A percentile compares a stretch with the other conserved stretches of the same genome.
phyloP scores from a whole-genome alignment of 1,140 invertebrate species.

The Bombus breviceps region DNA sequence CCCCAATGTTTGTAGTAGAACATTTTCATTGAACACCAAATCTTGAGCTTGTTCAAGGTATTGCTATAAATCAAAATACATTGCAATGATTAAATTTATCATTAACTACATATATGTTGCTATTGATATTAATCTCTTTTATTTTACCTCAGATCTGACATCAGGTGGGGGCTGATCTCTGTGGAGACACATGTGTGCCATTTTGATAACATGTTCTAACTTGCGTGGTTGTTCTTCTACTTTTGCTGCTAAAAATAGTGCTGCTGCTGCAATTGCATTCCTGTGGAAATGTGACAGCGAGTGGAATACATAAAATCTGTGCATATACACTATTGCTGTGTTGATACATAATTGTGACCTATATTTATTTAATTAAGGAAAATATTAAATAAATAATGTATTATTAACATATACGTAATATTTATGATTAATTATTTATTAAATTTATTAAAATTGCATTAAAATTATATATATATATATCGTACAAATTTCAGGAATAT shows the following conservation, averaged over 20 bases:
- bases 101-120: background rate
- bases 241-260: constrained; percentile 98
- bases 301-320: constrained; percentile 98
- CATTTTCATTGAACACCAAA: constrained; percentile 97
- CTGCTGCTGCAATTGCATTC: constrained; percentile 91
- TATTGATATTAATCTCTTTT: background rate
- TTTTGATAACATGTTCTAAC: constrained; percentile 97
- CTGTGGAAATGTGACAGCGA: constrained; percentile 93
- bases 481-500: background rate
- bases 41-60: constrained; percentile 92
- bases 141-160: constrained; percentile 87
- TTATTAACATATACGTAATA: background rate
- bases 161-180: constrained; percentile 86
- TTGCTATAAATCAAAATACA: constrained; percentile 84
- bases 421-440: too few relatives aligned
- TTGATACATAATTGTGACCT: constrained; percentile 96
- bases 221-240: constrained; percentile 98
- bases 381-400: constrained; percentile 19
- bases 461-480: too few relatives aligned
- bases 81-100: background rate
- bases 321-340: constrained; percentile 99
- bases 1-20: constrained; percentile 96
- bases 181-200: constrained; percentile 92
- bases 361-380: constrained; percentile 72
- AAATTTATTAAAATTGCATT: too few relatives aligned